phyloP scores from a whole-genome alignment of 2,113 vertebrate species.

The Megaceryle maxima region DNA sequence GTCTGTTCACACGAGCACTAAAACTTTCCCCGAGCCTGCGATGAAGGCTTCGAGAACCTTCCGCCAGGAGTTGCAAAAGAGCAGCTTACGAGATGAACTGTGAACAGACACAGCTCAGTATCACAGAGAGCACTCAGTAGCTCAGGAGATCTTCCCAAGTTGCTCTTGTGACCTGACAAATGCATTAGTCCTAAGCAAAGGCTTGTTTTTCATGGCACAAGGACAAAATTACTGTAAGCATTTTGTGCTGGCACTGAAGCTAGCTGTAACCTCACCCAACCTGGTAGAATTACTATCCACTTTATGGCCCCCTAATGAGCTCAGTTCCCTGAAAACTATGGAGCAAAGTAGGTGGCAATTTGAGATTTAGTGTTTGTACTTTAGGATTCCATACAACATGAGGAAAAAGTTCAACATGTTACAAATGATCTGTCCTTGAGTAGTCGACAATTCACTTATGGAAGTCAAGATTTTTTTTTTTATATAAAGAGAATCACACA shows the following conservation, averaged over 20 bases:
- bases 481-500: not conserved
- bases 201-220: not conserved
- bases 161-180: not conserved
- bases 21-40: not conserved
- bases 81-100: not conserved
- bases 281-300: not conserved
- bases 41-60: not conserved
- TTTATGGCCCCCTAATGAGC: not conserved
- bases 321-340: not conserved
- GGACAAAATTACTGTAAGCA: not conserved
- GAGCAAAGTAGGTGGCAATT: not conserved
- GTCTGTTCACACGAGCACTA: not conserved
- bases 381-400: not conserved
- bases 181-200: not conserved
- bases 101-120: not conserved
- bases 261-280: not conserved
- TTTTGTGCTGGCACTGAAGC: not conserved
- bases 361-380: not conserved
- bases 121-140: not conserved
- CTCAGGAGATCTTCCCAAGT: not conserved
- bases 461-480: not conserved
- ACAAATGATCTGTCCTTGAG: not conserved
- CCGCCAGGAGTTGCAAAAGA: not conserved
- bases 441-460: not conserved
- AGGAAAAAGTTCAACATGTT: not conserved